A percentile compares a stretch with the other conserved stretches of the same genome.
These are phyloP conservation scores for Rhagonycha fulva DNA, from an alignment of 2,888 invertebrate genomes.

Conservation along the genomic window DNA sequence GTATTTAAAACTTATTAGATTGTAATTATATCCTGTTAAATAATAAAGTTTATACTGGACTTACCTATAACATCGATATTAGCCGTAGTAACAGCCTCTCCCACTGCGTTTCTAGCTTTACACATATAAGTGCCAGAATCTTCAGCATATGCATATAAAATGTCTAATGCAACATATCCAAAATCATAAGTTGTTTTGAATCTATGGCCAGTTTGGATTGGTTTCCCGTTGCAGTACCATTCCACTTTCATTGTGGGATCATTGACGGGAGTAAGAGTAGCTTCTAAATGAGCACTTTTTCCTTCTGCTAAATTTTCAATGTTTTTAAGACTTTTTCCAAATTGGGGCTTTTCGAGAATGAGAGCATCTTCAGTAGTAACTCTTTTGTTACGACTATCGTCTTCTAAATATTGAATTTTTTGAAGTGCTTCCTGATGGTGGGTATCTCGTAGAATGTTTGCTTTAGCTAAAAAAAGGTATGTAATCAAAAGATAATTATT, in stretches of 20 bases:
- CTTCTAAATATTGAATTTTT: conserved; percentile 91
- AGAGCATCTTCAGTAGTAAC: conserved; percentile 74
- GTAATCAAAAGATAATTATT: neutral
- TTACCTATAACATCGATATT: conserved; percentile 85
- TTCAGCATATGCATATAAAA: conserved; percentile 94
- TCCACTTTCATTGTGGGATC: conserved; percentile 98
- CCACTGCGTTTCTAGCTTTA: conserved; percentile 91
- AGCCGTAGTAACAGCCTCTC: conserved; percentile 93
- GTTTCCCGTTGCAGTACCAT: conserved; percentile 96
- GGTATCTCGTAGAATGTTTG: conserved; percentile 85
- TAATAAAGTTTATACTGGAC: conserved; percentile 29
- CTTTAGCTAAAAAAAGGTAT: conserved; percentile 67
- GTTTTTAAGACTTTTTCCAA: conserved; percentile 85
- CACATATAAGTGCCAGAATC: conserved; percentile 97
- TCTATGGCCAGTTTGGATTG: conserved; percentile 90
- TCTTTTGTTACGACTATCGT: conserved; percentile 76
- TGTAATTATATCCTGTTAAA: too few relatives aligned
- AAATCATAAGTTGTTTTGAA: conserved; percentile 97
- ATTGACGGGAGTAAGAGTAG: conserved; percentile 93
- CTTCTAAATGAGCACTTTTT: conserved; percentile 87
- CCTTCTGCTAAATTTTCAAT: conserved; percentile 85
- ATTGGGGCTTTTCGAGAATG: conserved; percentile 84
- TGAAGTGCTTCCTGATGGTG: conserved; percentile 91
- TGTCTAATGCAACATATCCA: conserved; percentile 95
- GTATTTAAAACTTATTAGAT: too few relatives aligned